These are phyloP conservation scores for Montipora capitata DNA, from an alignment of 92 coral and sea anemone genomes.

Conservation along the genomic window DNA sequence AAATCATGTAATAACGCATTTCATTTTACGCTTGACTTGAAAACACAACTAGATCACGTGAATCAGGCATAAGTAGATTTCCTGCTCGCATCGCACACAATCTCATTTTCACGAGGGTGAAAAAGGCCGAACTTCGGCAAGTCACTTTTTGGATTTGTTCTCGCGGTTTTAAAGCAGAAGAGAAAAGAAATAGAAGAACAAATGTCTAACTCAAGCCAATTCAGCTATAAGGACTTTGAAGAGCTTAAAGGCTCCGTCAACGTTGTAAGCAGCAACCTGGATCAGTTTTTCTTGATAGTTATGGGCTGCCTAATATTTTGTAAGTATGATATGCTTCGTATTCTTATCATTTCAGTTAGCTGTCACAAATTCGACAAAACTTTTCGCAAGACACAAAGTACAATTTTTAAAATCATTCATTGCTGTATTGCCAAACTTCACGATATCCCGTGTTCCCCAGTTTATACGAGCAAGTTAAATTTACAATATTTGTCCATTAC, in stretches of 20 bases:
- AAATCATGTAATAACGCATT: background rate
- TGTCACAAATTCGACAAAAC: background rate
- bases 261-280: constrained; percentile 24
- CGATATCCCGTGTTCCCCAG: too few species aligned
- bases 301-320: constrained; percentile 74
- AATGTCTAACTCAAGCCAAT: background rate
- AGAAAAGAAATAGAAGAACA: background rate
- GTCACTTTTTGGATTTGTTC: background rate
- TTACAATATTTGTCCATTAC: too few species aligned
- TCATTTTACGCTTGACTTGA: background rate
- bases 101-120: background rate
- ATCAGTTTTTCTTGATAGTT: constrained; percentile 60
- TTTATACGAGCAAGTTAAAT: too few species aligned
- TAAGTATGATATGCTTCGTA: constrained; percentile 28
- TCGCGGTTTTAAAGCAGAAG: background rate
- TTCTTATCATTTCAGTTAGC: background rate
- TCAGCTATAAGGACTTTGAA: background rate
- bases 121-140: background rate
- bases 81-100: background rate
- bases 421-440: too few species aligned
- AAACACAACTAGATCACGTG: constrained; percentile 11
- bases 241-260: background rate
- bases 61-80: background rate
- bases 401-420: too few species aligned
- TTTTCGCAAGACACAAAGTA: too few species aligned